Evolutionary conservation across 2,797 vertebrate species (phyloP), one percentile per base, ranked within the genome.

Genomic region (Falco rusticolus): DNA sequence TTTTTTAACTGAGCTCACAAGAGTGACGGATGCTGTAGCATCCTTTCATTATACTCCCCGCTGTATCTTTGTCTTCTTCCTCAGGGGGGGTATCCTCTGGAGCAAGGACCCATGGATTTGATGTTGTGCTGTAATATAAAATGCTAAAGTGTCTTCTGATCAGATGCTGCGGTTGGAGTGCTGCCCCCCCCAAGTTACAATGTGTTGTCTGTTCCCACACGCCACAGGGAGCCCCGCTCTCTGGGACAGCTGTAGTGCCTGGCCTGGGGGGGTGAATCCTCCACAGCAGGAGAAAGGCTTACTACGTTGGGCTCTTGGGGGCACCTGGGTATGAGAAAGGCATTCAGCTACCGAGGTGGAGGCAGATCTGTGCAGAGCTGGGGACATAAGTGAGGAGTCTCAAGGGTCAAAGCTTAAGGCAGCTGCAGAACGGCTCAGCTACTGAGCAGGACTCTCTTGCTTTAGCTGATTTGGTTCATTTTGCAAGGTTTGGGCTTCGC

Each of bases 151-250:
- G 5, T 57, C 45, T 82, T 60, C 72, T 47, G 48, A 81, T 85
- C 69, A 61, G 57, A 28, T 6, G 45, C 69, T 78, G 75, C 14
- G 1, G 28, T 33, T 70, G 60, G 45, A 86, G 26, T 19, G 39
- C 48, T 94, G 79, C 50, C 43, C n/a, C 19, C 65, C n/a, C 3
- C 37, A 10, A 13, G 15, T 59, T 21, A 28, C 1, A 68, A 53
- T 4, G 2, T 0, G 0, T 21, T 0, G 2, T 57, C 61, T 2
- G 2, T 7, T 79, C 12, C 63, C 16, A 13, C 56, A 48, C 9
- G 24, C 19, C 21, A 4, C 10, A 10, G 60, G 88, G 26, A 90
- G 18, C 9, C 34, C 39, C 1, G 3, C 20, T 47, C 24, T 14
- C 26, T 0, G 0, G 51, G 69, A 14, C 25, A 75, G 50, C 37